A percentile compares a stretch with the other conserved stretches of the same genome.
phyloP scores from a whole-genome alignment of 2,888 invertebrate species.

The Apamea sordens region DNA sequence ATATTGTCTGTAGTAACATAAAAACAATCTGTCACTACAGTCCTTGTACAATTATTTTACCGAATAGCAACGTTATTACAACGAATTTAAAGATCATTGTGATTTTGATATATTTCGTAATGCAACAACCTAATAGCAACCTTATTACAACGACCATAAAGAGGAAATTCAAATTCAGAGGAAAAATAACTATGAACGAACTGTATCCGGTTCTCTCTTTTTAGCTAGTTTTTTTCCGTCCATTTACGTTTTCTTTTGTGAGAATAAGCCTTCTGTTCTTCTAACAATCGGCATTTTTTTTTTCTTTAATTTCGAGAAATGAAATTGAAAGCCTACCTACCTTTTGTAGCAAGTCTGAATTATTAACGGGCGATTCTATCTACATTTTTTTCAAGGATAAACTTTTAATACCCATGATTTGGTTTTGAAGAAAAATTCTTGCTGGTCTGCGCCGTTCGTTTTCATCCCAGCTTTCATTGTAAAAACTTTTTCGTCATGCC shows the following conservation, averaged over 20 bases:
- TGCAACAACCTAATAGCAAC: background rate
- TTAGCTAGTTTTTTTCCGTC: background rate
- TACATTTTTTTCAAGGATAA: conserved; percentile 15
- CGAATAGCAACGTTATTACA: background rate
- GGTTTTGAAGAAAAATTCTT: conserved; percentile 10
- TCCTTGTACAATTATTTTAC: background rate
- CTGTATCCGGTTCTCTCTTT: background rate
- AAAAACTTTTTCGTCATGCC: conserved; percentile 51
- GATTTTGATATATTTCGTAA: background rate
- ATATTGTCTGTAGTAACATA: too few species aligned
- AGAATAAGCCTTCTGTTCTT: too few species aligned
- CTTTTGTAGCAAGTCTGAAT: conserved; percentile 7
- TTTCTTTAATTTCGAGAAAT: background rate
- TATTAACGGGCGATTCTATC: conserved; percentile 3
- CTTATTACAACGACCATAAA: background rate
- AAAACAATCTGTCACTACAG: too few species aligned
- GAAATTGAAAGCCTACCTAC: background rate
- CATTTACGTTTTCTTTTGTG: background rate
- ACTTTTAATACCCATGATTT: conserved; percentile 27
- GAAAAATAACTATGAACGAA: too few species aligned
- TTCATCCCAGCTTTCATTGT: conserved; percentile 49
- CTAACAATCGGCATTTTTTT: background rate
- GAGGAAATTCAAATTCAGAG: background rate
- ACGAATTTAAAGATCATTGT: background rate
- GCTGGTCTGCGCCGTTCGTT: conserved; percentile 25